Percentiles rank a stretch among this genome's conserved stretches.
Evolutionary conservation across 35 echinoderm and acorn worm species (phyloP).

Genomic region (Ophioderma brevispina): DNA sequence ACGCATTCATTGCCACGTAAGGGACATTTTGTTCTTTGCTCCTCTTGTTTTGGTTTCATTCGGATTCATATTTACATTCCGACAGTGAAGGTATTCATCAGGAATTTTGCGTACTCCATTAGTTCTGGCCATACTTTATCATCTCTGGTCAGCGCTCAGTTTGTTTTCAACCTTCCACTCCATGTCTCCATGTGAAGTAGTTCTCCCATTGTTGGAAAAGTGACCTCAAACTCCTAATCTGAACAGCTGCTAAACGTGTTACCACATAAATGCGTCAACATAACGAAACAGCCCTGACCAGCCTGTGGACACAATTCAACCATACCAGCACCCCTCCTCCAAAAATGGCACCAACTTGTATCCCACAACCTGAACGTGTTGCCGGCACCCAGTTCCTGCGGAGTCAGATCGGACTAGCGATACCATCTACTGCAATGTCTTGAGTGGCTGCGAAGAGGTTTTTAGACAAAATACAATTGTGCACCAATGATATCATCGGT

Average conservation of each 20-base stretch:
- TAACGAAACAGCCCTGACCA: constrained; percentile 13
- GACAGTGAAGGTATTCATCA: too few species aligned
- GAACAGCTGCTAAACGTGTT: not conserved
- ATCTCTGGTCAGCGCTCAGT: too few species aligned
- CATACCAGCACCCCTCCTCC: constrained; percentile 65
- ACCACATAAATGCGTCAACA: not conserved
- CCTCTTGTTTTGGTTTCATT: too few species aligned
- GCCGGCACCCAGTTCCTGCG: constrained; percentile 50
- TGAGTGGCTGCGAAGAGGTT: constrained; percentile 9
- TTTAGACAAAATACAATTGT: not conserved
- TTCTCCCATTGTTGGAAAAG: too few species aligned
- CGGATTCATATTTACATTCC: too few species aligned
- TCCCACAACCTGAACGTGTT: constrained; percentile 76
- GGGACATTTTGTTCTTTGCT: too few species aligned
- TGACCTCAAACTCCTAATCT: too few species aligned
- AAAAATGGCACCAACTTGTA: constrained; percentile 64
- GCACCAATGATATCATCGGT: not conserved
- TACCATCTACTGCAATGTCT: constrained; percentile 71
- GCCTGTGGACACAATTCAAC: constrained; percentile 3
- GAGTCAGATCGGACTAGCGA: constrained; percentile 45
- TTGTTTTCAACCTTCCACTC: too few species aligned
- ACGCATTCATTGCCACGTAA: too few species aligned
- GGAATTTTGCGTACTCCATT: too few species aligned
- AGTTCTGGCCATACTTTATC: too few species aligned
- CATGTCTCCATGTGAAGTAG: too few species aligned